Conservation (phyloP, 2,888 invertebrate species). For the Panopea generosa region DNA sequence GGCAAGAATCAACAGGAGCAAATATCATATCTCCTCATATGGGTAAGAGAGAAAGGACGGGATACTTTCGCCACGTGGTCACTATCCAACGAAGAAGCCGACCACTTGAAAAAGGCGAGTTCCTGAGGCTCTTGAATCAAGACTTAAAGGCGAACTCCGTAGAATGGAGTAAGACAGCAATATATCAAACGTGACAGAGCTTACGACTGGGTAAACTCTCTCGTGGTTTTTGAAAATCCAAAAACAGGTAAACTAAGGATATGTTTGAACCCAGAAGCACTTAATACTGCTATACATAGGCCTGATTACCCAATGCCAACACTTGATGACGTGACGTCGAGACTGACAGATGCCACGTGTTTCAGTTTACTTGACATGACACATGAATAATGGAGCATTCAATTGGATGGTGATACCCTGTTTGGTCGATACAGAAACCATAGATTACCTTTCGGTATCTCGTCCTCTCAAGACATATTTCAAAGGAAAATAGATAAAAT, state of each 20-base stretch:
- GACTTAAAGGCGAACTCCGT: too few relatives aligned
- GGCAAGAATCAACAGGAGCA: too few relatives aligned
- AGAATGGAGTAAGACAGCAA: too few relatives aligned
- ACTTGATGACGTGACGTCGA: slow-evolving; percentile 36
- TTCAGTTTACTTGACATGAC: slow-evolving; percentile 32
- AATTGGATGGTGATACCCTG: slow-evolving; percentile 48
- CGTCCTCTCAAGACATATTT: slow-evolving; percentile 36
- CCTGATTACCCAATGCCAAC: slow-evolving; percentile 57
- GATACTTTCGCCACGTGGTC: too few relatives aligned
- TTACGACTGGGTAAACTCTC: slow-evolving; percentile 45
- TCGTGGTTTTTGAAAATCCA: slow-evolving; percentile 42
- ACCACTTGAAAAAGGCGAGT: too few relatives aligned
- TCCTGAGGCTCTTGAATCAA: slow-evolving; percentile 12
- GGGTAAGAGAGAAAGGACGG: too few relatives aligned
- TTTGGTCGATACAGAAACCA: slow-evolving; percentile 50
- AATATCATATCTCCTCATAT: too few relatives aligned
- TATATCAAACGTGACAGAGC: too few relatives aligned
- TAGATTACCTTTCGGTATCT: slow-evolving; percentile 48
- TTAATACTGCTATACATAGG: slow-evolving; percentile 48
- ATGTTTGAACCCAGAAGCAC: slow-evolving; percentile 44
- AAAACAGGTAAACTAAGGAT: slow-evolving; percentile 38
- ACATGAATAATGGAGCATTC: slow-evolving; percentile 42
- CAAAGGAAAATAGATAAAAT: slow-evolving; percentile 26
- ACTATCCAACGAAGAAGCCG: too few relatives aligned
- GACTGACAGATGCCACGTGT: slow-evolving; percentile 13